Percentiles rank a stretch among this genome's conserved stretches.
Evolutionary conservation across 2,797 vertebrate genomes (phyloP).

Genomic region (Rhinoraja longicauda): DNA sequence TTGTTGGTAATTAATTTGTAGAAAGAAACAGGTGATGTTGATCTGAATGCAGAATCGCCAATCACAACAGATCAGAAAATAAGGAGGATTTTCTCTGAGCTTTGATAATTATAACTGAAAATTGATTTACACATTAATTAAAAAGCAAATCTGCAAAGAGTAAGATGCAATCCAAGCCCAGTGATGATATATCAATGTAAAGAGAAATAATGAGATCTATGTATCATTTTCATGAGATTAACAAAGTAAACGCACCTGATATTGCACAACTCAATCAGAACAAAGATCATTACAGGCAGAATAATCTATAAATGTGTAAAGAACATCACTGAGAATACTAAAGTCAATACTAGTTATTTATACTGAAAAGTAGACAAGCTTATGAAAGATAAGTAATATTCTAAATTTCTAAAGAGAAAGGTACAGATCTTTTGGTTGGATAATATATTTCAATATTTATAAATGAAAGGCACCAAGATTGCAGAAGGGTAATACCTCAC

Average conservation of each 20-base stretch:
- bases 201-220: background rate
- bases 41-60: background rate
- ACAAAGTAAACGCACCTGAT: background rate
- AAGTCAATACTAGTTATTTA: background rate
- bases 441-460: background rate
- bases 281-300: background rate
- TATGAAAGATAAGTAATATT: background rate
- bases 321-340: background rate
- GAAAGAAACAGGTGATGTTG: background rate
- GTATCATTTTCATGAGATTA: background rate
- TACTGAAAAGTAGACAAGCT: background rate
- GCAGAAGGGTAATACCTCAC: background rate
- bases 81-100: background rate
- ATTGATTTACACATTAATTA: background rate
- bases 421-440: background rate
- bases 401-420: background rate
- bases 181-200: background rate
- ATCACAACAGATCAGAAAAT: background rate
- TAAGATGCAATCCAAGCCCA: background rate
- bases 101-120: background rate
- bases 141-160: background rate
- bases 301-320: background rate
- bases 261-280: background rate
- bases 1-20: background rate
- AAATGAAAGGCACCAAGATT: background rate